Evolutionary conservation across 2,888 invertebrate genomes (phyloP), one percentile per base, ranked within the genome.

Genomic region (Penaeus monodon): DNA sequence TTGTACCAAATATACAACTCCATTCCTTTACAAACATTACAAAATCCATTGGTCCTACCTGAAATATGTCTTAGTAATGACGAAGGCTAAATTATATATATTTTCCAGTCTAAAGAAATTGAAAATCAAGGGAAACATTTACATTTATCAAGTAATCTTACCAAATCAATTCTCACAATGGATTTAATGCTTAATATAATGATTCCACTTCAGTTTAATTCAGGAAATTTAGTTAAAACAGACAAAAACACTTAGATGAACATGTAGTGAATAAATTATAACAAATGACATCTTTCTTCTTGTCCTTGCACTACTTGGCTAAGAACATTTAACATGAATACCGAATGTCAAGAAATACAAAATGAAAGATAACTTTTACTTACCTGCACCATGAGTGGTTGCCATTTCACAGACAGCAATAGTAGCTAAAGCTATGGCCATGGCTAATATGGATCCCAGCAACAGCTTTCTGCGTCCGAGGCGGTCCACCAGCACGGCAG

Each of bases 1-100:
- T 22, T 22, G 22, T 33, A 29, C 22, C 12, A n/a, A 20, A 29
- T 76, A 22, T 6, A 76, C 8, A 24, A 38, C 76, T 57, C 17
- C 3, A 57, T 17, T 33, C 24, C 12, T 33, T 33, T 49, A 27
- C 33, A 2, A 3, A 20, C 38, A 64, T n/a, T 3, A 64, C n/a
- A 57, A 12, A 68, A 33, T 22, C 29, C 7, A 66, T n/a, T 33
- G 17, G 22, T 17, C 81, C 49, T 63, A 86, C 86, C 86, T 76
- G 66, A 88, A 88, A 29, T 88, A 88, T 17, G 88, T 88, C 77
- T 88, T 88, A 38, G 88, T 88, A 29, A 88, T 84, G 38, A 88
- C 27, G 63, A 88, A 88, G 38, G 88, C 88, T 33, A 33, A 33
- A 33, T 33, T 33, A 33, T 33, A 33, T 33, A 33, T 33, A 3